Percentiles rank a stretch among this genome's conserved stretches.
These are phyloP conservation scores for Tridacna gigas DNA, from an alignment of 2,888 invertebrate genomes.

Conservation along the genomic window DNA sequence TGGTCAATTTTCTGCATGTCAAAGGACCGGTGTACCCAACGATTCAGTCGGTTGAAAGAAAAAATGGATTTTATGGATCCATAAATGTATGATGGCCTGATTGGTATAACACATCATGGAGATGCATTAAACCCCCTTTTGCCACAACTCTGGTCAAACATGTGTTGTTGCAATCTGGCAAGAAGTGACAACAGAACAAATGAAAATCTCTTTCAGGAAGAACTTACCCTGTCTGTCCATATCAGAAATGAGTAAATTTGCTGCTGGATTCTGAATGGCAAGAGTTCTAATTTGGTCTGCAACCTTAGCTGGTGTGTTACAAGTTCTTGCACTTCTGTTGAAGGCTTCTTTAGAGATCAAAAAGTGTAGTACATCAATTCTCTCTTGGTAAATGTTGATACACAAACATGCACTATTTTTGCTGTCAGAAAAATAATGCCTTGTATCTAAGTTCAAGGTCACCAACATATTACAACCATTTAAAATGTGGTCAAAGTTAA, in stretches of 20 bases:
- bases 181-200: too few relatives aligned
- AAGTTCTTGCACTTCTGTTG: background rate
- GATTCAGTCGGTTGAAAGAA: too few relatives aligned
- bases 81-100: too few relatives aligned
- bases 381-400: conserved; percentile 33
- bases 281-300: background rate
- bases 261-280: conserved; percentile 1
- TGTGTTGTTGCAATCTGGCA: too few relatives aligned
- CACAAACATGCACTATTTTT: conserved; percentile 20
- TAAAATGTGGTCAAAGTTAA: conserved; percentile 2
- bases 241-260: background rate
- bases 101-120: too few relatives aligned
- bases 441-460: conserved; percentile 13
- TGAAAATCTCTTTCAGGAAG: background rate
- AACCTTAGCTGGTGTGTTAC: background rate
- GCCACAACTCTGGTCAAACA: too few relatives aligned
- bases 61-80: too few relatives aligned
- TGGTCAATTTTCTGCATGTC: too few relatives aligned
- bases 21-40: too few relatives aligned
- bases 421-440: background rate
- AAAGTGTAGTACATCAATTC: conserved; percentile 44
- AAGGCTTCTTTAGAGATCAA: conserved; percentile 14
- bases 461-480: conserved; percentile 21
- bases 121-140: too few relatives aligned
- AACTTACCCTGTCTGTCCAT: conserved; percentile 2